These are phyloP conservation scores for Peromyscus polionotus DNA, from an alignment of 2,113 vertebrate genomes.

Conservation along the genomic window DNA sequence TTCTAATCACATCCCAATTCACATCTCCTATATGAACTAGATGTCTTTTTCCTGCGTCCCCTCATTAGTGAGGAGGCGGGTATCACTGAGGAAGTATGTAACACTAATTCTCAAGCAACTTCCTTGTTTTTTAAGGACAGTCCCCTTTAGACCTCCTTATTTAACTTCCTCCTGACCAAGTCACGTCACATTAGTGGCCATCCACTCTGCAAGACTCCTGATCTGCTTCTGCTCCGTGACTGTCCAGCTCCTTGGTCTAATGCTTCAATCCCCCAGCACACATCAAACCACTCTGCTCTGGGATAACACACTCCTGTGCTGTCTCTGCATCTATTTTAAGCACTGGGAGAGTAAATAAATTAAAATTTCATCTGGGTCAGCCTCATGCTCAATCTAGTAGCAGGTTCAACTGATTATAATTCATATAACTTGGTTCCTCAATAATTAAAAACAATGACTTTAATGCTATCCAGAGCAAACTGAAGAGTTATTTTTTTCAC, in stretches of 20 bases:
- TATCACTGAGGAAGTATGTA: background rate
- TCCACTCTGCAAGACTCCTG: slow-evolving; percentile 11
- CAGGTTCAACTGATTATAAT: slow-evolving; percentile 34
- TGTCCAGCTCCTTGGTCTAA: background rate
- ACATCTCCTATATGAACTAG: background rate
- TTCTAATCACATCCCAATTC: slow-evolving; percentile 1
- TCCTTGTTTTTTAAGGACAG: background rate
- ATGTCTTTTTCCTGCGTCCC: slow-evolving; percentile 18
- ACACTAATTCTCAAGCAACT: slow-evolving; percentile 5
- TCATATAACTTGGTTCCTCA: slow-evolving; percentile 22
- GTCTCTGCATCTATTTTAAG: background rate
- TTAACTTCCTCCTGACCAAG: slow-evolving; percentile 2
- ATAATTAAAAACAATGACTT: slow-evolving; percentile 39
- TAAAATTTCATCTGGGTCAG: slow-evolving; percentile 14
- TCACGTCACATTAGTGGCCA: background rate
- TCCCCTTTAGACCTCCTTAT: background rate
- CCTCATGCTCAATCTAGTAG: slow-evolving; percentile 1
- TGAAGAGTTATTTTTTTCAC: slow-evolving; percentile 33
- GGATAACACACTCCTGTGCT: slow-evolving; percentile 13
- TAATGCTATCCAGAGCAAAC: background rate
- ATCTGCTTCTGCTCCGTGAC: background rate
- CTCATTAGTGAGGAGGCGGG: background rate
- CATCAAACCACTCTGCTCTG: background rate
- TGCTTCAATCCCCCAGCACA: slow-evolving; percentile 7
- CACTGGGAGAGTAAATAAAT: slow-evolving; percentile 48